Evolutionary conservation across 2,888 invertebrate genomes (phyloP), one percentile per base, ranked within the genome.

Genomic region (Candidula unifasciata): DNA sequence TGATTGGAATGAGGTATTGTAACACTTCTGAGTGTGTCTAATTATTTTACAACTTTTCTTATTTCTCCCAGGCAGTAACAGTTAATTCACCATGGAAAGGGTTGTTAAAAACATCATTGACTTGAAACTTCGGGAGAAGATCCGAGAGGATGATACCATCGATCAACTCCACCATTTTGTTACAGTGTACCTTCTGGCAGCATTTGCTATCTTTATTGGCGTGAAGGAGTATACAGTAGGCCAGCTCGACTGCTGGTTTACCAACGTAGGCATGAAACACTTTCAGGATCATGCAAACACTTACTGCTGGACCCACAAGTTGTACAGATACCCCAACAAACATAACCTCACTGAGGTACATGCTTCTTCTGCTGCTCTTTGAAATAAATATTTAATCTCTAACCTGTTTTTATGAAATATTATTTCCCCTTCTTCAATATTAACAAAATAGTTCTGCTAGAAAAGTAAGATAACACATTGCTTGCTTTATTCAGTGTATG

Each of bases 91-190:
- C 68, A 78, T 87, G 80, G 87, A 87, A 57, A 60, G 68, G 0
- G 57, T 84, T 3, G 35, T 87, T 10, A 77, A 21, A 33, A 66
- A 83, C 52, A 52, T 87, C 60, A 73, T 84, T 10, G 76, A 83
- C 54, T 77, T 87, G 2, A 81, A 80, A n/a, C 37, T 87, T 13
- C 64, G 85, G 10, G 71, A 84, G 27, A 82, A 33, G 30, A 82
- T 87, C 30, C 69, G 87, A 30, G 84, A 86, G 30, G 87, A 87
- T 64, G 87, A 87, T 66, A 74, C 82, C 2, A 60, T 83, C 2
- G 87, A 87, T 71, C 87, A 87, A 81, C 77, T 87, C 27, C 87
- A 87, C 52, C 87, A 87, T 71, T 85, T 86, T 74, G 80, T 86
- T 69, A 87, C 86, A 8, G 87, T 86, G 21, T 84, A 82, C 74